Conservation (phyloP, 2,888 invertebrate species). For the Tricholauxania praeusta region DNA sequence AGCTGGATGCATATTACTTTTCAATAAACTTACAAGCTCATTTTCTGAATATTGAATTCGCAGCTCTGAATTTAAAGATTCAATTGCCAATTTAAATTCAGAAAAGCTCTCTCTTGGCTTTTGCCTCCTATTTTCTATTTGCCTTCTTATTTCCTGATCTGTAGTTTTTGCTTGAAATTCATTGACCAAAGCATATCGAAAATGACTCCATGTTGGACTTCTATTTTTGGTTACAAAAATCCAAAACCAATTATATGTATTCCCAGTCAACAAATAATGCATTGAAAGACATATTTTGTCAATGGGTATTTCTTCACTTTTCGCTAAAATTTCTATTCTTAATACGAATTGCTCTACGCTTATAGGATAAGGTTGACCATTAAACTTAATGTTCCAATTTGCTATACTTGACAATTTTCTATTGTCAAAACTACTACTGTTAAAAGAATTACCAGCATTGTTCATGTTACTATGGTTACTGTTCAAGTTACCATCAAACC, state of each 20-base stretch:
- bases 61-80: constrained; percentile 12
- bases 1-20: constrained; percentile 17
- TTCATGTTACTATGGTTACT: not conserved
- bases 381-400: constrained; percentile 1
- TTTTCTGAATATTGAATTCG: constrained; percentile 14
- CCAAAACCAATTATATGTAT: constrained; percentile 1
- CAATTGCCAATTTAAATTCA: constrained; percentile 23
- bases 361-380: constrained; percentile 7
- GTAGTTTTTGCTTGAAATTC: constrained; percentile 7
- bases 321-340: constrained; percentile 12
- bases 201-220: not conserved
- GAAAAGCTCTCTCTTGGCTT: constrained; percentile 26
- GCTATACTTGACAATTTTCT: not conserved
- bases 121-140: constrained; percentile 24
- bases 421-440: not conserved
- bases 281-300: constrained; percentile 19
- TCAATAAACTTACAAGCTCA: constrained; percentile 6
- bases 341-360: not conserved
- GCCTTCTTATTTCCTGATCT: constrained; percentile 18
- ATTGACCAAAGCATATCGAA: not conserved
- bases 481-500: not conserved
- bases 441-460: not conserved
- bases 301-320: constrained; percentile 20
- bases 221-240: constrained; percentile 1
- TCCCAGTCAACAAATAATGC: constrained; percentile 15